A percentile compares a stretch with the other conserved stretches of the same genome.
phyloP scores from a whole-genome alignment of 2,888 invertebrate genomes.

The Cryptocephalus primarius region DNA sequence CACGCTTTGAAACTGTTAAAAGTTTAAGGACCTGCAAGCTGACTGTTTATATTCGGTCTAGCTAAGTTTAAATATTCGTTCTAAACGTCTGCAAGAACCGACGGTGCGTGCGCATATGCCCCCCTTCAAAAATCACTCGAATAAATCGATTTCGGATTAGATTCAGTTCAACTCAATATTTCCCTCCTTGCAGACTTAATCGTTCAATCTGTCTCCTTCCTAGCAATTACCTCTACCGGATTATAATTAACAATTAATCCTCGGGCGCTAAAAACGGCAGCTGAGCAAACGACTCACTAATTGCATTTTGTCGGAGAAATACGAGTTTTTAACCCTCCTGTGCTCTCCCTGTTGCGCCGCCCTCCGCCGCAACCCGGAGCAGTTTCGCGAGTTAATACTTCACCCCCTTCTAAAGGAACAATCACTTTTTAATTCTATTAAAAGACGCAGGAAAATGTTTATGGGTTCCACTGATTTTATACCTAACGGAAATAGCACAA shows the following conservation, averaged over 20 bases:
- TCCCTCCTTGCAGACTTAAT: not conserved
- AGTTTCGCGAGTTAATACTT: no score
- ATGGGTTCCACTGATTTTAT: no score
- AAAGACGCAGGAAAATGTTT: no score
- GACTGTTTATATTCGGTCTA: not conserved
- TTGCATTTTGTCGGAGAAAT: slow-evolving; percentile 20
- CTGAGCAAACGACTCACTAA: slow-evolving; percentile 32
- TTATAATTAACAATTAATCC: slow-evolving; percentile 37
- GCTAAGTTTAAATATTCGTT: not conserved
- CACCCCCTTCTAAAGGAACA: no score
- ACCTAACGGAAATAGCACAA: no score
- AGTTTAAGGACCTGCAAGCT: no score
- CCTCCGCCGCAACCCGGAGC: not conserved
- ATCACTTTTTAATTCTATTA: no score
- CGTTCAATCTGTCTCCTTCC: slow-evolving; percentile 26
- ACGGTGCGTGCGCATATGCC: not conserved
- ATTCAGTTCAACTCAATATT: not conserved
- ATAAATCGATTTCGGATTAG: no score
- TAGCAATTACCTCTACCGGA: slow-evolving; percentile 31
- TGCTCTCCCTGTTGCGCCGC: not conserved
- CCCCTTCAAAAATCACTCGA: no score
- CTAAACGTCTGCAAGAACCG: not conserved
- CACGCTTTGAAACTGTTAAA: no score
- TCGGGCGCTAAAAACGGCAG: slow-evolving; percentile 28
- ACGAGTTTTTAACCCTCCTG: not conserved